Evolutionary conservation across 2,797 vertebrate species (phyloP), one percentile per base, ranked within the genome.

Genomic region (Rhinella marina): DNA sequence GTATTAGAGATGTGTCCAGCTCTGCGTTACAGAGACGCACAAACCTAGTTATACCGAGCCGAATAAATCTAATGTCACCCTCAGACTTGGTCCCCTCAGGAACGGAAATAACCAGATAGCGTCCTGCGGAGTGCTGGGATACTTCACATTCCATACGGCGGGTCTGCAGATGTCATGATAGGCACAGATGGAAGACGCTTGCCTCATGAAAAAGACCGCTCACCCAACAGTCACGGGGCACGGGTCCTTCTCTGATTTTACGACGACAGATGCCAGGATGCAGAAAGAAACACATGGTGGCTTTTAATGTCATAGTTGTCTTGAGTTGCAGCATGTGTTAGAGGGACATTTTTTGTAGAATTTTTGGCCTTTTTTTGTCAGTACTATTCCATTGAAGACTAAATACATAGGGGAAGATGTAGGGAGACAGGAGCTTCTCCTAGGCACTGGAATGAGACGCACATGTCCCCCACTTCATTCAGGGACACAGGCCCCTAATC

Each of bases 121-220:
- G 6, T 25, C 23, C 50, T n/a, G 6, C 50, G 54, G 23, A 54
- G 21, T 25, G 23, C 54, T 23, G n/a, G 73, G 73, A 76, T n/a
- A 52, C 3, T 52, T 76, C 48, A 76, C 11, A 76, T 76, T 52
- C 48, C 48, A 5, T 23, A 50, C n/a, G 21, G 21, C 23, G n/a
- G 73, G 21, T 1, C 48, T 76, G 48, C 48, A 76, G 21, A 76
- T 76, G 73, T 41, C 27, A 48, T 5, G n/a, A 5, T 23, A 50
- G 73, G 52, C 41, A 76, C 73, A 76, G 73, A 76, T 76, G 73
- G 72, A 72, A 29, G 29, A 72, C 14, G 25, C 25, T 29, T 32
- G 68, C 16, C 68, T 32, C 29, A 17, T 32, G 68, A 14, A 73
- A 19, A n/a, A 76, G 9, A 50, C 3, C 0, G 41, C 72, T 50